Evolutionary conservation across 2,888 invertebrate species (phyloP).

Genomic region (Hydroisotoma schaefferi): DNA sequence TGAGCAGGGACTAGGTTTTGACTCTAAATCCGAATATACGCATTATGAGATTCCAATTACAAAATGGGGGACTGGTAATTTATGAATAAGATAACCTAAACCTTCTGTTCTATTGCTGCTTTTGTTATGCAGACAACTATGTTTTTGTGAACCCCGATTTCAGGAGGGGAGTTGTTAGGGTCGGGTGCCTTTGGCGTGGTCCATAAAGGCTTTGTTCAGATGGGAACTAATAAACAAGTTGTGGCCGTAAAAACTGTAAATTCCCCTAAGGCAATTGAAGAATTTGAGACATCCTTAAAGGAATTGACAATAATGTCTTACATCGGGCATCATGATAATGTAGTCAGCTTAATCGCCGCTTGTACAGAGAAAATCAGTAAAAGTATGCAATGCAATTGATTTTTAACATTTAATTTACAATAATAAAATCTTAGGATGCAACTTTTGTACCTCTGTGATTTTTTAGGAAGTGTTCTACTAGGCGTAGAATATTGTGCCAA

Average conservation of each 20-base stretch:
- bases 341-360: constrained; percentile 22
- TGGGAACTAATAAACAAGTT: constrained; percentile 22
- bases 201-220: constrained; percentile 18
- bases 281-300: constrained; percentile 21
- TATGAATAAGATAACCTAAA: no score
- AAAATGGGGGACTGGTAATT: constrained; percentile 23
- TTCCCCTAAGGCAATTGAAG: constrained; percentile 21
- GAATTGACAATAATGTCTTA: constrained; percentile 26
- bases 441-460: neutral
- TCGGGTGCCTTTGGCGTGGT: constrained; percentile 29
- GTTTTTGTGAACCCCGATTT: neutral
- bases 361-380: constrained; percentile 27
- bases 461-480: constrained; percentile 25
- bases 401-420: neutral
- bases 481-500: constrained; percentile 30
- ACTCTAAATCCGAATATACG: constrained; percentile 14
- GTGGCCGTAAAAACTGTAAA: constrained; percentile 28
- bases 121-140: neutral
- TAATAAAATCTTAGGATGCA: neutral
- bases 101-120: no score
- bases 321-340: constrained; percentile 13
- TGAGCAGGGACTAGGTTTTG: constrained; percentile 12
- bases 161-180: constrained; percentile 26
- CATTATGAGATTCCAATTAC: constrained; percentile 21
- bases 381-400: constrained; percentile 9